Base-by-base conservation (phyloP, 2,888 invertebrate genomes). In the Junonia oenone region DNA sequence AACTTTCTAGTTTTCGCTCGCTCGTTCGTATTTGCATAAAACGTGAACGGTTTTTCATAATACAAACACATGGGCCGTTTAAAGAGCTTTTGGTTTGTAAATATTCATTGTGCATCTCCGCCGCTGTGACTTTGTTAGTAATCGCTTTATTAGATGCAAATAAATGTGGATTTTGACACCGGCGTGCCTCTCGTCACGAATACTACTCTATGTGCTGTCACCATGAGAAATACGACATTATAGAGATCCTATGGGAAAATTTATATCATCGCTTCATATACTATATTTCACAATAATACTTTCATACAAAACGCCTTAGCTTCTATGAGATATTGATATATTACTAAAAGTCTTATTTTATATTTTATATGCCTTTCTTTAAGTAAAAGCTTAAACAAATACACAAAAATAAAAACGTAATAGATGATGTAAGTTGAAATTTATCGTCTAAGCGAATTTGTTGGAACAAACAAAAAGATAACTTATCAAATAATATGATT, bases 1-100 rank as follows among this genome's bases (percentile, higher is more conserved):
- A 72, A 90, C 90, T 90, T 90, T 90, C 90, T 90, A 90, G 90
- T 89, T 88, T 89, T 88, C 90, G 88, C 88, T 85, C 79, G 80
- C 75, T 78, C 75, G 68, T 67, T 64, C 74, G 75, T 82, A 89
- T 90, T 89, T 85, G 84, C 90, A 89, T 89, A 84, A 83, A 81
- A 90, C 90, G 90, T 89, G 90, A 82, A 83, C 75, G 78, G 88
- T 88, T 89, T 90, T 88, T 89, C 86, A 85, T 89, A 87, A 87
- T 86, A 84, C 76, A 81, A 81, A 77, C 80, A 76, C 84, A 81
- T 86, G 82, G 83, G 77, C 75, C 75, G 69, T 72, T 78, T 77
- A 76, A 81, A 72, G 73, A 69, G 72, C 76, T 75, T 79, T 80
- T 81, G 70, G 70, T 67, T 68, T 68, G 76, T 83, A 82, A 83